These are phyloP conservation scores for Capromys pilorides DNA, from an alignment of 2,797 vertebrate genomes.

Conservation along the genomic window DNA sequence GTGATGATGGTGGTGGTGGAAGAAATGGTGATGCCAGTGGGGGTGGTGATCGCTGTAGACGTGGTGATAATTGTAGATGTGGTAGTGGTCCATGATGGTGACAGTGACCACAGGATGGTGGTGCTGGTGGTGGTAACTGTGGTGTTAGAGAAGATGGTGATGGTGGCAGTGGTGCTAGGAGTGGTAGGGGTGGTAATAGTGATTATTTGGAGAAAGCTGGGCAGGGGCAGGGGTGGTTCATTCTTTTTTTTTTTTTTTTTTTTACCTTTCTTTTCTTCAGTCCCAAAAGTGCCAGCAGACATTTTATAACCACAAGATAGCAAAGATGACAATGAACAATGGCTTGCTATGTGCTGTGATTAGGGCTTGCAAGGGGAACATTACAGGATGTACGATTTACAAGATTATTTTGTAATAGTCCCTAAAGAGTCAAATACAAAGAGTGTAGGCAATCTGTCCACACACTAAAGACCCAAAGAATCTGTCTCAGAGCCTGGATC, in stretches of 20 bases:
- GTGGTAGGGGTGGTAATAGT: rapidly evolving
- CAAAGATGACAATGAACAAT: neutral
- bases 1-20: rapidly evolving
- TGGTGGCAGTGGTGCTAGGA: rapidly evolving
- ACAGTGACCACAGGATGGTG: neutral
- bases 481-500: no score
- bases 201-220: neutral
- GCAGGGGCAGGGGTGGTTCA: neutral
- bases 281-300: neutral
- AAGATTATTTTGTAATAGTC: no score
- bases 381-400: no score
- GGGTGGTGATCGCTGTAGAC: no score
- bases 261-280: neutral
- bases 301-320: neutral
- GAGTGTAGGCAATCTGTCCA: no score
- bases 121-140: rapidly evolving
- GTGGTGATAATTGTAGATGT: neutral
- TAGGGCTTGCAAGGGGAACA: no score
- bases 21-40: rapidly evolving
- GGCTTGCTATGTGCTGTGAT: neutral
- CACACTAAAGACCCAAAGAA: no score
- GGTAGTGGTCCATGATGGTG: no score
- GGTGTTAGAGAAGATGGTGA: neutral
- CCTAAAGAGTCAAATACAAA: no score
- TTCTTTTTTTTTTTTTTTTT: neutral